Percentiles rank a stretch among this genome's conserved stretches.
Evolutionary conservation across 1,140 invertebrate species (phyloP).

Genomic region (Goniozus legneri): DNA sequence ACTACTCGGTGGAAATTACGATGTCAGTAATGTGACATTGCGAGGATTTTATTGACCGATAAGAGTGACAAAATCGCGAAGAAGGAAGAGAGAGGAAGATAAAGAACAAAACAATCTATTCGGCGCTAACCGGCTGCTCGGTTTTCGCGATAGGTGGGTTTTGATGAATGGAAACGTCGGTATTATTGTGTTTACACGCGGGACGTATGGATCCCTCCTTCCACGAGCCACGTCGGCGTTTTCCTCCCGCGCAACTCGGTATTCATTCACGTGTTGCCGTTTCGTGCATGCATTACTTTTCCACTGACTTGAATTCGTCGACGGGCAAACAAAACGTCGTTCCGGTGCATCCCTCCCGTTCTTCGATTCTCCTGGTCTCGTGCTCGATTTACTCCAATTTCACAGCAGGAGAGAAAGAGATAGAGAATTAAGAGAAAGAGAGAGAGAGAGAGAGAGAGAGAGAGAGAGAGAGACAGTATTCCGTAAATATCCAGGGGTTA

Average conservation of each 20-base stretch:
- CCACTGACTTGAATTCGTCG: too few species aligned
- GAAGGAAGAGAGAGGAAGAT: constrained; percentile 12
- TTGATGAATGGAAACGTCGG: constrained; percentile 44
- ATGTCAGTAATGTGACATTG: too few species aligned
- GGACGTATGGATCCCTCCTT: constrained; percentile 37
- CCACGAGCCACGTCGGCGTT: not conserved
- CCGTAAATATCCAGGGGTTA: not conserved
- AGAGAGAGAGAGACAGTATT: not conserved
- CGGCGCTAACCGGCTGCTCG: too few species aligned
- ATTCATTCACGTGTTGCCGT: too few species aligned
- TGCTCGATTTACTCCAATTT: too few species aligned
- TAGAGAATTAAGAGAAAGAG: not conserved
- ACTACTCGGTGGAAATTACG: too few species aligned
- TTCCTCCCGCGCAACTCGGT: too few species aligned
- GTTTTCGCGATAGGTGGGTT: constrained; percentile 22
- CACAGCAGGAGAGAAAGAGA: constrained; percentile 12
- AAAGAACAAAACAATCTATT: too few species aligned
- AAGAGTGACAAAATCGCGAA: constrained; percentile 1
- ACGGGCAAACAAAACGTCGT: too few species aligned
- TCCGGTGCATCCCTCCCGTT: too few species aligned
- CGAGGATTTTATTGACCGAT: not conserved
- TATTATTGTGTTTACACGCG: constrained; percentile 46
- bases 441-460: constrained; percentile 2
- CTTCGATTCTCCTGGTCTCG: too few species aligned
- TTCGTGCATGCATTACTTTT: too few species aligned